phyloP scores from a whole-genome alignment of 2,113 vertebrate genomes.

The Mirounga angustirostris region DNA sequence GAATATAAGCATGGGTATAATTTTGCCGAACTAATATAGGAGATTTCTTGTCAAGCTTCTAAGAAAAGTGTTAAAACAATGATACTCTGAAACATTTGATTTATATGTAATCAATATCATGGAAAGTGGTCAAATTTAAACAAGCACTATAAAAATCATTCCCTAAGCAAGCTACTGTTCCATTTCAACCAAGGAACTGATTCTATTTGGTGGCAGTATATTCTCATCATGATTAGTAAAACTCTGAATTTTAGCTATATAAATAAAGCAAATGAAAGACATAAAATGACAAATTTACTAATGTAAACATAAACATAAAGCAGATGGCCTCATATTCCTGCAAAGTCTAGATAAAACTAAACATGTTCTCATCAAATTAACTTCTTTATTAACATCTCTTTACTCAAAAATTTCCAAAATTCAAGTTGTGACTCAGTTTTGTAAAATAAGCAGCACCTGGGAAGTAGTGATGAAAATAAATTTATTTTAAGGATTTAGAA shows the following conservation, averaged over 20 bases:
- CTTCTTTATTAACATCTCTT: neutral
- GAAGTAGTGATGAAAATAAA: slow-evolving; percentile 1
- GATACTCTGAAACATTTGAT: neutral
- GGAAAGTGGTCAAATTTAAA: slow-evolving; percentile 28
- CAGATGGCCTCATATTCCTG: neutral
- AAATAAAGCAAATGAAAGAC: slow-evolving; percentile 27
- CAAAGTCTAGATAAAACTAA: neutral
- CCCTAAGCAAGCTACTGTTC: neutral
- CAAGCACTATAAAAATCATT: neutral
- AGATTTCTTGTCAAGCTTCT: neutral
- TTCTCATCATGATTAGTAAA: neutral
- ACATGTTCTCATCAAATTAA: neutral
- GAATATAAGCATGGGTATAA: neutral
- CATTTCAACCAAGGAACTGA: neutral
- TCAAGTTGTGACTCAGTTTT: neutral
- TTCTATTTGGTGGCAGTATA: neutral
- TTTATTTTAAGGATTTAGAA: neutral
- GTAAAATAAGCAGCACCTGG: neutral
- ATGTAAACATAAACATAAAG: neutral
- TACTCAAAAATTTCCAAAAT: neutral
- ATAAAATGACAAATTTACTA: neutral
- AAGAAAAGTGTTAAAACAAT: slow-evolving; percentile 35
- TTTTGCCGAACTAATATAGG: neutral
- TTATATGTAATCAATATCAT: neutral
- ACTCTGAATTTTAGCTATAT: neutral